Evolutionary conservation across 2,888 invertebrate genomes (phyloP), one percentile per base, ranked within the genome.

Genomic region (Andrena flavipes): DNA sequence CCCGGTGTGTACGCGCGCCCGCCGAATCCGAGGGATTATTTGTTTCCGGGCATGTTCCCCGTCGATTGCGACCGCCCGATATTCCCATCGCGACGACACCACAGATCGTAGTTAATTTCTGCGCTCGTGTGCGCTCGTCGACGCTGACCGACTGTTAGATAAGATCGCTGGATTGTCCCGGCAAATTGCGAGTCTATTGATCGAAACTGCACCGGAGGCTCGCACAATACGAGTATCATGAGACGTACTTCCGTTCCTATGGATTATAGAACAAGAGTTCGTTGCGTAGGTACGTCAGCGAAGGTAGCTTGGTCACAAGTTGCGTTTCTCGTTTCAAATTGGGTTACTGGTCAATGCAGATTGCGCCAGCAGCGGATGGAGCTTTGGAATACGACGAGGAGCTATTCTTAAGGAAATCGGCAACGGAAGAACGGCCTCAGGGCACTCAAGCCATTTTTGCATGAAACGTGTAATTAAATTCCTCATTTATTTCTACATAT

Each of bases 31-130:
- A 42, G 33, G 82, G 83, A 81, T 83, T 80, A 76, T 73, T 73
- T 62, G 67, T 77, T 77, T 60, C 49, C 54, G 65, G 30, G 49
- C 65, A 30, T 51, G 73, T 42, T 54, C 59, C 30, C 30, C 10
- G 42, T 42, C 29, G 60, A 71, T 76, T 42, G 62, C 33, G 35
- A 26, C 20, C 76, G 42, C 35, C 59, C 60, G 65, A 65, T 77
- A 81, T 78, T 84, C 77, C 74, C 72, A 68, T 26, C 70, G 56
- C 71, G 64, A 60, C 42, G 13, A 56, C 54, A 48, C 42, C 26
- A 5, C 42, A 42, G 60, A 81, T 80, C 70, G 76, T 70, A 81
- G 70, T 80, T 77, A 77, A 81, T 83, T 74, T 76, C 54, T 71
- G n/a, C 59, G 48, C 49, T 30, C 59, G 51, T 56, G 64, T 20